phyloP scores from a whole-genome alignment of 2,113 vertebrate genomes.

The Leucoraja erinaceus region DNA sequence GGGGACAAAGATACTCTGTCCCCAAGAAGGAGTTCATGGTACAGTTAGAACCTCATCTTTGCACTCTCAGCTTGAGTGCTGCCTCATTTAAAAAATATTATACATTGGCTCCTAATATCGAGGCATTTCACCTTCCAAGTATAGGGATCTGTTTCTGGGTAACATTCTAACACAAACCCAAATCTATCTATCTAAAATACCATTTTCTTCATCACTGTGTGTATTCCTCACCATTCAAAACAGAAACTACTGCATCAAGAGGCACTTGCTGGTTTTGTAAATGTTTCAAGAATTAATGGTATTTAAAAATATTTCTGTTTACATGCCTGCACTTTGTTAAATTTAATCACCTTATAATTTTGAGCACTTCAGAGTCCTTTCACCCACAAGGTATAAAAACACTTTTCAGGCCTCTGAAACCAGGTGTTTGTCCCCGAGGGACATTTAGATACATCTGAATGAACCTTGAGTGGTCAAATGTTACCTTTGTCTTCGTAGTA shows the following conservation, averaged over 20 bases:
- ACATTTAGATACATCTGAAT: neutral
- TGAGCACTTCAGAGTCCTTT: slow-evolving; percentile 19
- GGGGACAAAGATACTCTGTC: slow-evolving; percentile 51
- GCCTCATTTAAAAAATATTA: slow-evolving; percentile 35
- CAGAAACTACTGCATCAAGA: slow-evolving; percentile 33
- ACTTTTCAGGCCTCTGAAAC: neutral
- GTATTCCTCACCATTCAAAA: slow-evolving; percentile 11
- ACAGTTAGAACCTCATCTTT: slow-evolving; percentile 33
- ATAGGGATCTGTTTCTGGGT: slow-evolving; percentile 5
- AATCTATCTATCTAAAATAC: slow-evolving; percentile 3
- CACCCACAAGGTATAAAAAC: neutral
- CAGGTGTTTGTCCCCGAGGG: neutral
- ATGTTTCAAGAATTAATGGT: slow-evolving; percentile 24
- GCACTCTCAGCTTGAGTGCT: slow-evolving; percentile 31
- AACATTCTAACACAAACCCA: neutral
- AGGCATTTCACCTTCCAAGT: slow-evolving; percentile 37
- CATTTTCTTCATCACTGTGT: slow-evolving; percentile 14
- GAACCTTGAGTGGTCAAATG: neutral
- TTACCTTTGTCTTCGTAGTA: neutral
- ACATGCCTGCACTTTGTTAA: slow-evolving; percentile 37
- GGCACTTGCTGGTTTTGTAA: slow-evolving; percentile 28
- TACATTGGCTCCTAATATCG: slow-evolving; percentile 25
- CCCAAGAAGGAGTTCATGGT: slow-evolving; percentile 35
- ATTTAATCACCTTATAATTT: slow-evolving; percentile 31
- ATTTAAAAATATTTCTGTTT: slow-evolving; percentile 35